Base-by-base conservation (phyloP, 2,888 invertebrate genomes). In the Coenonympha arcania region DNA sequence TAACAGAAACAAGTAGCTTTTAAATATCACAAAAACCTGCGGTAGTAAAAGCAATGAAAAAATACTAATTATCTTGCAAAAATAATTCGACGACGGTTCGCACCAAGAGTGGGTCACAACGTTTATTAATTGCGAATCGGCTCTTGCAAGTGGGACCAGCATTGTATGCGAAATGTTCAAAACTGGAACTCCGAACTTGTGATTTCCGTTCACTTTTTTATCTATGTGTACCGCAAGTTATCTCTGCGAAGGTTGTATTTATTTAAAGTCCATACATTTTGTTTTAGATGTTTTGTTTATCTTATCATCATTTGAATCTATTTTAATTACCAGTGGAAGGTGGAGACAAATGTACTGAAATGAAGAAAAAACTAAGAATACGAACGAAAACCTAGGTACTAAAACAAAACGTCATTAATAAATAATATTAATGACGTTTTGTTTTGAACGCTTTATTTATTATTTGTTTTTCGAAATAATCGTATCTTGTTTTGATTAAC, bases 91-190 rank as follows among this genome's bases (percentile, higher is more conserved):
- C 72, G 74, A 73, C 78, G 75, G 61, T 69, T 75, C 71, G 16
- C 31, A 33, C 9, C 63, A 69, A 73, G 76, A 74, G 79, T 84
- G 67, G 84, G 84, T 83, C 84, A 79, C 63, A 66, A 66, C 65
- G 61, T 73, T 76, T 77, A 79, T 81, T 84, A 81, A 83, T 83
- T 80, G 83, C 80, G 71, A 80, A 81, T 79, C 75, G 71, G 69
- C 73, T 70, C 71, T 72, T 71, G 73, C 79, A 73, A 82, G 76
- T 80, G 70, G 74, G 65, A 65, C 69, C 69, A 67, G 73, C 71
- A 80, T 83, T 83, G 83, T 81, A 65, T 69, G 73, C 71, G 71
- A 75, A 76, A 76, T 71, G 67, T 48, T 59, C 52, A 52, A 59
- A 59, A 60, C 68, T 76, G 71, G 77, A 71, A 73, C 76, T 78